Conservation (phyloP, 1,140 invertebrate species). For the Pteromalus puparum region DNA sequence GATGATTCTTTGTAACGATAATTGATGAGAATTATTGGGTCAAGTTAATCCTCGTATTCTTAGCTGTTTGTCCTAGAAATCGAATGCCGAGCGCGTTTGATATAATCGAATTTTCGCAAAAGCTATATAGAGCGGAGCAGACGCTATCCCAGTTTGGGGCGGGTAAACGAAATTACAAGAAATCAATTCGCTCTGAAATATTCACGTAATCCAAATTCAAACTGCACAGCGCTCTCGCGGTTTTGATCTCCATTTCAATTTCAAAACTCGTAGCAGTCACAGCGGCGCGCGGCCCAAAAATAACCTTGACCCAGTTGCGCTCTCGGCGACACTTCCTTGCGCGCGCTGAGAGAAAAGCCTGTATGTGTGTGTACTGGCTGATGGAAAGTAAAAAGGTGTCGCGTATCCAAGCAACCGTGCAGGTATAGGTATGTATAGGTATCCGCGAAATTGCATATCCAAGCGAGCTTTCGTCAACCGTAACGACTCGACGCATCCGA, state of each 20-base stretch:
- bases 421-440: background rate
- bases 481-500: background rate
- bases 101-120: background rate
- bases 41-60: background rate
- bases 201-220: background rate
- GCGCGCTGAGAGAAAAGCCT: no score
- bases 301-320: background rate
- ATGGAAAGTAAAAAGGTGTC: background rate
- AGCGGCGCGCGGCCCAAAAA: background rate
- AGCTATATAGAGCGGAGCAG: background rate
- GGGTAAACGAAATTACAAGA: background rate
- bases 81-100: background rate
- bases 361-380: no score
- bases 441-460: background rate
- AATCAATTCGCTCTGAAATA: background rate
- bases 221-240: no score
- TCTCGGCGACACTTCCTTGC: background rate
- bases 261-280: background rate
- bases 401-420: background rate
- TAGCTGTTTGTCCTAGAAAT: background rate
- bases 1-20: no score
- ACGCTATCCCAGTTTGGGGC: background rate
- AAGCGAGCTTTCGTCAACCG: background rate
- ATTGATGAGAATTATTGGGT: background rate
- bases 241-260: slow-evolving; percentile 1